Evolutionary conservation across 2,113 vertebrate genomes (phyloP), one percentile per base, ranked within the genome.

Genomic region (Micronycteris hirsuta): DNA sequence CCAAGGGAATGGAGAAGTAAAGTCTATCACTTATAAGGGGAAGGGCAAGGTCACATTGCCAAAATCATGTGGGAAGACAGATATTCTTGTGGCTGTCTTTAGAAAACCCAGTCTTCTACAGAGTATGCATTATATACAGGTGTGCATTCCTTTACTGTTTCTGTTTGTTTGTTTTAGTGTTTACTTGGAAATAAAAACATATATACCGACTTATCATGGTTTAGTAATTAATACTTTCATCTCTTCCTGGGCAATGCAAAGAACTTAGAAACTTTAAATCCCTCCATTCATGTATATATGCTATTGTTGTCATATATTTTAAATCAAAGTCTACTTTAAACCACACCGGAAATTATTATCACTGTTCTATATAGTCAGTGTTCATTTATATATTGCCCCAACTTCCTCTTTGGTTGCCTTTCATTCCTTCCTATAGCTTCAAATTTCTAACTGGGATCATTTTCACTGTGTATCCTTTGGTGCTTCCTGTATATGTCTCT

Each of bases 191-290:
- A 68, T 83, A 56, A 58, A 87, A 86, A 67, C 13, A 41, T 68
- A 2, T 65, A 24, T 43, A 31, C 13, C 38, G 24, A 81, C 9
- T 78, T 82, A 45, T 10, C 13, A 71, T 78, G 17, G 9, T 49
- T 92, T 84, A 80, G 63, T 90, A 67, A 87, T 73, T 15, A 94
- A 77, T 54, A 67, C 11, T 54, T 94, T 92, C 82, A 47, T 43
- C 15, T 81, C 15, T 36, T 88, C 45, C 4, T 80, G n/a, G 24
- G 3, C 52, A 89, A 77, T 63, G 38, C 56, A 63, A 95, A 94
- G n/a, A 58, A 14, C 31, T 52, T 49, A 38, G 24, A 45, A 67
- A 65, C 3, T 87, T 90, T 74, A 80, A 91, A 86, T 74, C 2
- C 76, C 33, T 87, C 43, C n/a, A 54, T 71, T 96, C 17, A 71